These are phyloP conservation scores for Eudyptes chrysolophus DNA, from an alignment of 2,113 vertebrate species.

Conservation along the genomic window DNA sequence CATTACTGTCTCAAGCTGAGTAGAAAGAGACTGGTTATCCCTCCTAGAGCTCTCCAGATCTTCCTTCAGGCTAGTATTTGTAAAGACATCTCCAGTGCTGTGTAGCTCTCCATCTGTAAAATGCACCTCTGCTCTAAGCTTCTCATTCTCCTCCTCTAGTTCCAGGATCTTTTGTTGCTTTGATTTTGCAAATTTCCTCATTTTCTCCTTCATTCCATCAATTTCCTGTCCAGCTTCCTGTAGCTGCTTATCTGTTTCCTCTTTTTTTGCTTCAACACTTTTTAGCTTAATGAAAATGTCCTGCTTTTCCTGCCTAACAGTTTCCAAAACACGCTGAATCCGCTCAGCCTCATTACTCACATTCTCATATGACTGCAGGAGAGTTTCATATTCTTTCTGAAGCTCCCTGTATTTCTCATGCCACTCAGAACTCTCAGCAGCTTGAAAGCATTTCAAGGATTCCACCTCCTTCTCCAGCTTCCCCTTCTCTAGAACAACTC, in stretches of 20 bases:
- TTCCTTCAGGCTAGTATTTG: slow-evolving; percentile 43
- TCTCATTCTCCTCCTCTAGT: slow-evolving; percentile 93
- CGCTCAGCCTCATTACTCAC: slow-evolving; percentile 90
- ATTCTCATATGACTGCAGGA: slow-evolving; percentile 95
- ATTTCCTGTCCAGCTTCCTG: slow-evolving; percentile 86
- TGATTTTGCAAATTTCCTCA: slow-evolving; percentile 94
- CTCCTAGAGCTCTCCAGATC: slow-evolving; percentile 59
- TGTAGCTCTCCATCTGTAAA: neutral
- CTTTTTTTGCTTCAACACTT: slow-evolving; percentile 75
- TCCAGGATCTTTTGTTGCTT: slow-evolving; percentile 97
- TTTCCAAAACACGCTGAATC: slow-evolving; percentile 85
- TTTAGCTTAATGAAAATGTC: slow-evolving; percentile 81
- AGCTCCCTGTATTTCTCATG: slow-evolving; percentile 83
- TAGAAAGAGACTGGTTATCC: slow-evolving; percentile 55
- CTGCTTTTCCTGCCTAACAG: slow-evolving; percentile 88
- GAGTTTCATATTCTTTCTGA: slow-evolving; percentile 92
- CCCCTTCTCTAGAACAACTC: slow-evolving; percentile 83
- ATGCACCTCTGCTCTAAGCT: slow-evolving; percentile 71
- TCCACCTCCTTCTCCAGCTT: slow-evolving; percentile 76
- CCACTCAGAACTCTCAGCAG: slow-evolving; percentile 76
- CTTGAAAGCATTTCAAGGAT: slow-evolving; percentile 73
- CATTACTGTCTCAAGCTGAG: slow-evolving; percentile 53
- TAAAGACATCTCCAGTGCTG: slow-evolving; percentile 20
- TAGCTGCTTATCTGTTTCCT: slow-evolving; percentile 80
- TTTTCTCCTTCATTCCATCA: slow-evolving; percentile 90